phyloP scores from a whole-genome alignment of 2,888 invertebrate species.

The Rhodophaea formosa region DNA sequence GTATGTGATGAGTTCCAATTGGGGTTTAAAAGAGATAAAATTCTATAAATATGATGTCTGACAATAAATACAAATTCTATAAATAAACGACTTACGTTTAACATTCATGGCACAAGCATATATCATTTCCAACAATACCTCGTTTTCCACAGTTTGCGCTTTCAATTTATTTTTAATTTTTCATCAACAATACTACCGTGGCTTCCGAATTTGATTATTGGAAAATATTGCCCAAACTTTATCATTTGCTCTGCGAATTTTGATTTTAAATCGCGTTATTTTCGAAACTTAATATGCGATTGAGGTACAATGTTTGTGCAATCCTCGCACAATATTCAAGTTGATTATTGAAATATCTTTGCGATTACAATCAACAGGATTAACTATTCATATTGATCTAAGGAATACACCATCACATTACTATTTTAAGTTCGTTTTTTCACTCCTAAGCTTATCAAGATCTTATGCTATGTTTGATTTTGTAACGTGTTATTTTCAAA shows the following conservation, averaged over 20 bases:
- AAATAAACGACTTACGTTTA: too few species aligned
- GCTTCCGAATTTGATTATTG: constrained; percentile 12
- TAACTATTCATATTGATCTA: too few species aligned
- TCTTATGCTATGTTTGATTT: too few species aligned
- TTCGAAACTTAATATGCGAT: background rate
- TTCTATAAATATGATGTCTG: too few species aligned
- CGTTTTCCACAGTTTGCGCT: background rate
- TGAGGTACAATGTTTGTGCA: background rate
- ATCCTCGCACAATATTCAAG: background rate
- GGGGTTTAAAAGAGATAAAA: too few species aligned
- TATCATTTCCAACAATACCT: background rate
- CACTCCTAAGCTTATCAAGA: too few species aligned
- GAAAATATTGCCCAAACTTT: constrained; percentile 14
- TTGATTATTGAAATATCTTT: constrained; percentile 5
- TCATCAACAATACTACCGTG: constrained; percentile 14
- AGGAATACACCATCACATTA: too few species aligned
- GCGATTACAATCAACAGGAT: background rate
- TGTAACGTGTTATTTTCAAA: too few species aligned
- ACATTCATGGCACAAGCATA: background rate
- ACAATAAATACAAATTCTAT: too few species aligned
- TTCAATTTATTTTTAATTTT: constrained; percentile 18
- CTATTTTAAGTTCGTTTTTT: too few species aligned
- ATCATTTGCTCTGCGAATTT: background rate
- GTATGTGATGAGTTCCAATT: too few species aligned
- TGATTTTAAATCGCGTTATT: constrained; percentile 6